Evolutionary conservation across 2,113 vertebrate genomes (phyloP).

Genomic region (Nycticryphes semicollaris): DNA sequence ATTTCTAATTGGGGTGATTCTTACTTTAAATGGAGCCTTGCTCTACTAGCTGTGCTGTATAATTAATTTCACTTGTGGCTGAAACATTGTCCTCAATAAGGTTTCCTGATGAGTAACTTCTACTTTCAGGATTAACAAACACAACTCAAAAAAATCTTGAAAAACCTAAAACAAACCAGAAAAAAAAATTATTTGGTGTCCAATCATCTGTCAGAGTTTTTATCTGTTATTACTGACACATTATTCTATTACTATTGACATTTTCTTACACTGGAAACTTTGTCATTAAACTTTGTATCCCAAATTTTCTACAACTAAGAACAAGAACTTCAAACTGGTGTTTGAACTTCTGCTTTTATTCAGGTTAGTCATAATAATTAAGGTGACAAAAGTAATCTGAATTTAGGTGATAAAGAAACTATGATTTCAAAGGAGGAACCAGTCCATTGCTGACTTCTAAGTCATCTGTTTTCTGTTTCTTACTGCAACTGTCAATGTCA

Average conservation of each 20-base stretch:
- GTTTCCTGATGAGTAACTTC: not conserved
- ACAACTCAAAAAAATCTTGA: not conserved
- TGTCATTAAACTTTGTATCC: not conserved
- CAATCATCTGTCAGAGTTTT: not conserved
- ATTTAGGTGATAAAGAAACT: not conserved
- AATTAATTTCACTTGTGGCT: slow-evolving; percentile 15
- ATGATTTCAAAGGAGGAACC: not conserved
- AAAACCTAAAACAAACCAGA: not conserved
- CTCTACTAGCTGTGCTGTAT: not conserved
- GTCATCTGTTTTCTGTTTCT: not conserved
- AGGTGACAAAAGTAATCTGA: not conserved
- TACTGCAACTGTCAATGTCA: not conserved
- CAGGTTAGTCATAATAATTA: not conserved
- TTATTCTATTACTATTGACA: not conserved
- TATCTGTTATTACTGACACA: not conserved
- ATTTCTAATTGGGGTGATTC: not conserved
- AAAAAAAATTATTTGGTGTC: not conserved
- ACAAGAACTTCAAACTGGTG: not conserved
- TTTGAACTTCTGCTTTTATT: not conserved
- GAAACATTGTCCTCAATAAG: not conserved
- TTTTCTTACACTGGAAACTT: not conserved
- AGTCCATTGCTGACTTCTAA: not conserved
- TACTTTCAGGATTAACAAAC: not conserved
- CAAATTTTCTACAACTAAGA: not conserved
- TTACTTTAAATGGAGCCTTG: not conserved